Base-by-base conservation (phyloP, 2,888 invertebrate genomes). In the Eilema depressum region DNA sequence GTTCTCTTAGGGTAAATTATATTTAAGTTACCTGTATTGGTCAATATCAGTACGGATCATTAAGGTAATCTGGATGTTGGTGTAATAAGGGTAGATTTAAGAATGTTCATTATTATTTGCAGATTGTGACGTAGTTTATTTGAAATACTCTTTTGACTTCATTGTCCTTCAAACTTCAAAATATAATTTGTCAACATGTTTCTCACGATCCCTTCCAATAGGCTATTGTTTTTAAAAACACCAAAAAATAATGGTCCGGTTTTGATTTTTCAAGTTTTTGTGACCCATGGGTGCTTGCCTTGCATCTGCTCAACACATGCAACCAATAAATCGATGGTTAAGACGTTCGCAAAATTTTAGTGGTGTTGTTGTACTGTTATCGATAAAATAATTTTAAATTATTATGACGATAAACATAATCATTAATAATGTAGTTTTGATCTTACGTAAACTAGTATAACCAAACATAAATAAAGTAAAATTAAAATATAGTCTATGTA, bases 231-330 rank as follows among this genome's bases (percentile, higher is more conserved):
- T 91, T 89, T 86, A 82, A 87, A 87, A 88, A 86, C 78, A 85
- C 80, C 79, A 82, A 84, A 85, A 71, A 78, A 83, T 86, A 82
- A 82, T 82, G 85, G 83, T 87, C 85, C 80, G 86, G 85, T 82
- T 80, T 85, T 82, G 80, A 85, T 28, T 83, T 83, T 82, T 83
- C 86, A 85, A 85, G 86, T 86, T 85, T 88, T 90, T 84, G 79
- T 83, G 85, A 78, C 76, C 85, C 85, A 79, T 83, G 86, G 87
- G 85, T 85, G 78, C 80, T 84, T 77, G 75, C 80, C 77, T 83
- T 91, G 88, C 94, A 95, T 94, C 93, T 94, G 94, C 82, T 86
- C 81, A 81, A 87, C 94, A 94, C 86, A 87, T 95, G 94, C 90
- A 89, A 85, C 89, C 89, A 86, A 87, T 88, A 88, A 90, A 84